These are phyloP conservation scores for Pollachius pollachius DNA, from an alignment of 2,113 vertebrate species.

Conservation along the genomic window DNA sequence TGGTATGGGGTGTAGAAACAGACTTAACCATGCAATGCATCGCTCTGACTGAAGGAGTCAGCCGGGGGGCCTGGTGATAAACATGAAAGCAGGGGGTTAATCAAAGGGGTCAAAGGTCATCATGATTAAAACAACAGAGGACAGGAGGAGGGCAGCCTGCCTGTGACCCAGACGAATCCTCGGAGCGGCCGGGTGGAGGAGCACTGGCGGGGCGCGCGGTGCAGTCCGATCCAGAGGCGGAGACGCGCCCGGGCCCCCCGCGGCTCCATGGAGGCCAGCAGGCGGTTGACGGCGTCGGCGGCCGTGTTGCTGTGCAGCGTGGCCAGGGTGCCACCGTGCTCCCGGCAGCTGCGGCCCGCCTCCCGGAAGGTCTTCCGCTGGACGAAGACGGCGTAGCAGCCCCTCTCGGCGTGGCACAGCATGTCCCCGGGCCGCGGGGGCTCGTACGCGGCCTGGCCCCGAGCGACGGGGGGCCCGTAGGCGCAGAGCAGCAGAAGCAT, in stretches of 20 bases:
- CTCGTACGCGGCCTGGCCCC: constrained; percentile 47
- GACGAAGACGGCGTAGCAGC: constrained; percentile 82
- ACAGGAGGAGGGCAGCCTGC: constrained; percentile 41
- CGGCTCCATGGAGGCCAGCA: constrained; percentile 63
- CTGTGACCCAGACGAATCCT: constrained; percentile 87
- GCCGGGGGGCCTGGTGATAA: no score
- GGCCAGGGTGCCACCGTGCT: constrained; percentile 82
- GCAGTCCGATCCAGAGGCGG: constrained; percentile 86
- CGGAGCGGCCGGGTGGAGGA: constrained; percentile 77
- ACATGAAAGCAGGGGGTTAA: no score
- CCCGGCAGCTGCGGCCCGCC: constrained; percentile 82
- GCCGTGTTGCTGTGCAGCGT: constrained; percentile 75
- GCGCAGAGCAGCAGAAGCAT: constrained; percentile 50
- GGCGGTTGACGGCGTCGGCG: constrained; percentile 74
- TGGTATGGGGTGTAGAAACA: no score
- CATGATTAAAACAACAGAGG: no score
- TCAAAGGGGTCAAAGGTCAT: neutral
- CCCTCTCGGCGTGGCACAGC: constrained; percentile 69
- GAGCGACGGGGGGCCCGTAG: constrained; percentile 47
- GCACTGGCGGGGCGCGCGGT: constrained; percentile 84
- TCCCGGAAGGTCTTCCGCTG: constrained; percentile 80
- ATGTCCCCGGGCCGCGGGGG: constrained; percentile 55
- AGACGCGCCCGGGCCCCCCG: constrained; percentile 53
- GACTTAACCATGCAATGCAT: no score
- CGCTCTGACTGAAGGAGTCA: no score